phyloP scores from a whole-genome alignment of 1,140 invertebrate species.

The Drosophila auraria region DNA sequence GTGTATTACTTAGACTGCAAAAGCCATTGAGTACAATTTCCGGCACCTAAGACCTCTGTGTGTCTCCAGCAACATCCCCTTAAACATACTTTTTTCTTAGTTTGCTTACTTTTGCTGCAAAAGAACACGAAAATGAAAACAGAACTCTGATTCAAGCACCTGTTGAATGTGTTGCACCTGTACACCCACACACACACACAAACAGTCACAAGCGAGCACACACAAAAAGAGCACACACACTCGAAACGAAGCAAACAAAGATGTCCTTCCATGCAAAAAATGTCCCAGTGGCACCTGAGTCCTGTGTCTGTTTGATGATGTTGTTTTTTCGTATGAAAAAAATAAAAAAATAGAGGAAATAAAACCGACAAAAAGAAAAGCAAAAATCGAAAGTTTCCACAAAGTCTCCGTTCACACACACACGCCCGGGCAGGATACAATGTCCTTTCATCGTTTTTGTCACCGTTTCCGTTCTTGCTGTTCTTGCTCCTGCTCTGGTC shows the following conservation, averaged over 20 bases:
- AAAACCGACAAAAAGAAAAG: conserved; percentile 27
- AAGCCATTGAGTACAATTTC: neutral
- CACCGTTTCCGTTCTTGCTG: conserved; percentile 38
- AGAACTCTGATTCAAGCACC: conserved; percentile 67
- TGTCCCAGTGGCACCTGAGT: conserved; percentile 21
- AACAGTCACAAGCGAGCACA: conserved; percentile 14
- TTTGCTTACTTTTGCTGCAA: conserved; percentile 35
- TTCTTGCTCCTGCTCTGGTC: conserved; percentile 24
- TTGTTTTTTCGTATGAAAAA: conserved; percentile 49
- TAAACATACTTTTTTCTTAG: conserved; percentile 29
- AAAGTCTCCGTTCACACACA: conserved; percentile 38
- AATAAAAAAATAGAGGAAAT: conserved; percentile 28
- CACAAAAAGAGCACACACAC: conserved; percentile 26
- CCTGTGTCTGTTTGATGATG: conserved; percentile 63
- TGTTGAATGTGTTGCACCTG: conserved; percentile 79
- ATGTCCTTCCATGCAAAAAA: conserved; percentile 25
- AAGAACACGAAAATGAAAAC: conserved; percentile 45
- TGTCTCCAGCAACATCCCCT: conserved; percentile 7
- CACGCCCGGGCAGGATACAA: conserved; percentile 34
- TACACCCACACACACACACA: conserved; percentile 19
- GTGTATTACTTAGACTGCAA: neutral
- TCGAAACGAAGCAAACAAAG: conserved; percentile 12
- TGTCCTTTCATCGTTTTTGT: conserved; percentile 65
- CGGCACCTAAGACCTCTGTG: neutral
- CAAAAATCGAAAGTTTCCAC: conserved; percentile 42